Base-by-base conservation (phyloP, 2,888 invertebrate genomes). In the Lamellibrachia columna region DNA sequence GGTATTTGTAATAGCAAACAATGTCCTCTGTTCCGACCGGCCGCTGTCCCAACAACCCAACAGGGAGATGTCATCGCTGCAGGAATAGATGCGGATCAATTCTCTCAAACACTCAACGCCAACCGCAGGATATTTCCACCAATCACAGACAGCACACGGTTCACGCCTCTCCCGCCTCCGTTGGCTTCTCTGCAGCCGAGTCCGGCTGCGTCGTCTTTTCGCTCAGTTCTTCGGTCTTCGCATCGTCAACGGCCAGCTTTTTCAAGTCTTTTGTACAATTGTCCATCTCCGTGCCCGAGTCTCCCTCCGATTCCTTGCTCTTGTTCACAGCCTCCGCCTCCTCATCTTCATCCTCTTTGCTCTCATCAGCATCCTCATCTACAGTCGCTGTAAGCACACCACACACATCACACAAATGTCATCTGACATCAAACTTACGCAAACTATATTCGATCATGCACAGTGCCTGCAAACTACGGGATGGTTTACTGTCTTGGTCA, bases 331-430 rank as follows among this genome's bases (percentile, higher is more conserved):
- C 92, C 52, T 92, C 52, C 75, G n/a, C 90, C 7, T 90, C 92
- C 52, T 92, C 52, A n/a, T 92, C 90, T 90, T 92, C 90, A 8
- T 90, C 92, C 22, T 52, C 90, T 3, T 53, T 91, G 91, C 53
- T 91, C 52, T 91, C 22, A 11, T 92, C 91, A 3, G 40, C 91
- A 9, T 92, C 92, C 58, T 75, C 92, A 55, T 15, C 91, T 53
- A 53, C 52, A 1, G 9, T 55, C 22, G 40, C 90, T 75, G 75
- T 11, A 11, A 75, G 40, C 40, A 40, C 40, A 40, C 40, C 40
- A 40, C 40, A 40, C 40, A 53, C 92, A 92, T 90, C 90, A 92
- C 15, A 75, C 75, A 75, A 75, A 11, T 75, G 75, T 40, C 53
- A 90, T 55, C 9, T 7, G 15, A 92, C 22, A 91, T n/a, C 22